Evolutionary conservation across 2,797 vertebrate species (phyloP).

Genomic region (Enteromius unitaeniatus): DNA sequence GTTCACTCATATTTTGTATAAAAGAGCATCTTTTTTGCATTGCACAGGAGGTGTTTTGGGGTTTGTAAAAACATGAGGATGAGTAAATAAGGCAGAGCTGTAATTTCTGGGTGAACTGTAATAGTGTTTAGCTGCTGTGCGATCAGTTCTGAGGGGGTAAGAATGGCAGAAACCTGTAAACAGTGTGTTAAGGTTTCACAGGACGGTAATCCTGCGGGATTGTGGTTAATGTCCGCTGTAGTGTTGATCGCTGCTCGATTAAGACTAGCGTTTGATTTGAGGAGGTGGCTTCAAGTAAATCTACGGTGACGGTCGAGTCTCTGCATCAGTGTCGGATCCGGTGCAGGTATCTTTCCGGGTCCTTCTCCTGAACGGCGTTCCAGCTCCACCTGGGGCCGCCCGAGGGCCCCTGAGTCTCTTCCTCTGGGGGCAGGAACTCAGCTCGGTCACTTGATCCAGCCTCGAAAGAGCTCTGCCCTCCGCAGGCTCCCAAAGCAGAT

Average conservation of each 20-base stretch:
- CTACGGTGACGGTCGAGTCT: not conserved
- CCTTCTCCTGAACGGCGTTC: constrained; percentile 58
- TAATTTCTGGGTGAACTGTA: not conserved
- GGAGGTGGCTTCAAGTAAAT: constrained; percentile 27
- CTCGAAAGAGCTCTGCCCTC: constrained; percentile 17
- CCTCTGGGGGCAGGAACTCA: constrained; percentile 37
- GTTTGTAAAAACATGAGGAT: not conserved
- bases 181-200: not conserved
- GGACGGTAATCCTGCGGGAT: not conserved
- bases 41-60: not conserved
- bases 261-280: constrained; percentile 39
- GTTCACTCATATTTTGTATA: not conserved
- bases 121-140: constrained; percentile 22
- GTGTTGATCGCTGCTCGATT: constrained; percentile 24
- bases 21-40: not conserved
- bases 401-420: constrained; percentile 21
- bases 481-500: constrained; percentile 31
- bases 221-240: constrained; percentile 7
- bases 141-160: not conserved
- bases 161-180: constrained; percentile 14
- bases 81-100: not conserved
- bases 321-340: constrained; percentile 66
- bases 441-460: constrained; percentile 21
- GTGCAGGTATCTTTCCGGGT: constrained; percentile 77
- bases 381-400: constrained; percentile 36